Evolutionary conservation across 2,888 invertebrate genomes (phyloP), one percentile per base, ranked within the genome.

Genomic region (Plagodis pulveraria): DNA sequence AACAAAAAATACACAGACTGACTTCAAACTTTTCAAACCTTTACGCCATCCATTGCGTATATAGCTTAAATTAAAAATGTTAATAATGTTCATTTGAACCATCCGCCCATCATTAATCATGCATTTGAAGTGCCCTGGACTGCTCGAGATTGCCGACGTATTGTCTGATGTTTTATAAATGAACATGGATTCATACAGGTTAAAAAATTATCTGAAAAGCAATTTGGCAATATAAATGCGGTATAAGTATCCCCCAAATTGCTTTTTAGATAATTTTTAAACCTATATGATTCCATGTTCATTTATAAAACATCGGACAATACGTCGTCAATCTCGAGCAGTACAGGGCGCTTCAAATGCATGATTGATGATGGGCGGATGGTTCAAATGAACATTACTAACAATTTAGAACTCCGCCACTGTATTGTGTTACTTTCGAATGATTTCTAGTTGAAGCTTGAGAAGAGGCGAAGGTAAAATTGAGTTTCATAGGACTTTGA

Each of bases 361-460:
- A 76, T 80, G 80, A 83, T 82, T 81, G 78, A 83, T 81, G 74
- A 55, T 59, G 63, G 68, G 70, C 22, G 22, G 22, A 22, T 22
- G 22, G 22, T 22, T 22, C 22, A 22, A 22, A 22, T 22, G 22
- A 22, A 22, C 22, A 22, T 22, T 36, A 36, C 7, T 36, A 7
- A 36, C 5, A 6, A 36, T 36, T 7, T 36, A 36, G 36, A 36
- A 36, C n/a, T n/a, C n/a, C n/a, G n/a, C n/a, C n/a, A n/a, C n/a
- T n/a, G n/a, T n/a, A 22, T 22, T 22, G 4, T 22, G 22, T 22
- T 1, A 4, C 22, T 2, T 22, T 22, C 1, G 22, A 22, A 22
- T 22, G 22, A 2, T 22, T 22, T 22, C 22, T 22, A 22, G 22
- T 22, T 2, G 22, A 22, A 22, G 22, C 22, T 22, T 22, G 22